Percentiles rank a stretch among this genome's conserved stretches.
These are phyloP conservation scores for Leptobrachium leishanense DNA, from an alignment of 2,113 vertebrate genomes.

Conservation along the genomic window DNA sequence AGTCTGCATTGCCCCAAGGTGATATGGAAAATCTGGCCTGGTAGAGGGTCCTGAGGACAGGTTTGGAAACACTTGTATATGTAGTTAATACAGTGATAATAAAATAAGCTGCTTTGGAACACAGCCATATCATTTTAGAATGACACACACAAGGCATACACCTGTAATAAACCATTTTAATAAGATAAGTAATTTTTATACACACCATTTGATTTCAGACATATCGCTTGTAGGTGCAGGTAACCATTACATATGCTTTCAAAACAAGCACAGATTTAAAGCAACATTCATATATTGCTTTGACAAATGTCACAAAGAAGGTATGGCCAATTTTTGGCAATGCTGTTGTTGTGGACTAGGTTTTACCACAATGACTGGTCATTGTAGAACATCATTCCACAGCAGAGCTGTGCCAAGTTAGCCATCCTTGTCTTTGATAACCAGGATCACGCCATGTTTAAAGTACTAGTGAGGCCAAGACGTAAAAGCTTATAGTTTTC, in stretches of 20 bases:
- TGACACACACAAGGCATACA: conserved; percentile 3
- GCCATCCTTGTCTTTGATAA: conserved; percentile 37
- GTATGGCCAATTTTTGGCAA: no score
- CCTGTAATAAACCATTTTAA: conserved; percentile 54
- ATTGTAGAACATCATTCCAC: conserved; percentile 9
- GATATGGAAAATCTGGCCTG: no score
- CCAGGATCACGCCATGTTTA: not conserved
- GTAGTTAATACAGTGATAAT: not conserved
- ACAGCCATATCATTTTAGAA: conserved; percentile 14
- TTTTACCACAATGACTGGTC: no score
- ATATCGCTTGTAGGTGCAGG: conserved; percentile 25
- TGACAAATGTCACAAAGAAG: conserved; percentile 38
- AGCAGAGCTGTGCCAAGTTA: not conserved
- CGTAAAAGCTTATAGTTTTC: conserved; percentile 5
- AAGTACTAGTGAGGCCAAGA: conserved; percentile 37
- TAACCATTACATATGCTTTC: conserved; percentile 52
- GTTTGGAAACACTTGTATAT: not conserved
- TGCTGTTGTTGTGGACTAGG: no score
- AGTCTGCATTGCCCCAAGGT: no score
- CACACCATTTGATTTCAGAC: conserved; percentile 39
- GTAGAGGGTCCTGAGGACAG: no score
- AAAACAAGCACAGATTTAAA: conserved; percentile 48
- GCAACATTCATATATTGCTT: conserved; percentile 53
- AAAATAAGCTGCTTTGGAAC: not conserved
- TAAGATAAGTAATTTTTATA: conserved; percentile 56